A percentile compares a stretch with the other conserved stretches of the same genome.
Evolutionary conservation across 2,113 vertebrate species (phyloP).

Genomic region (Phrynocephalus versicolor): DNA sequence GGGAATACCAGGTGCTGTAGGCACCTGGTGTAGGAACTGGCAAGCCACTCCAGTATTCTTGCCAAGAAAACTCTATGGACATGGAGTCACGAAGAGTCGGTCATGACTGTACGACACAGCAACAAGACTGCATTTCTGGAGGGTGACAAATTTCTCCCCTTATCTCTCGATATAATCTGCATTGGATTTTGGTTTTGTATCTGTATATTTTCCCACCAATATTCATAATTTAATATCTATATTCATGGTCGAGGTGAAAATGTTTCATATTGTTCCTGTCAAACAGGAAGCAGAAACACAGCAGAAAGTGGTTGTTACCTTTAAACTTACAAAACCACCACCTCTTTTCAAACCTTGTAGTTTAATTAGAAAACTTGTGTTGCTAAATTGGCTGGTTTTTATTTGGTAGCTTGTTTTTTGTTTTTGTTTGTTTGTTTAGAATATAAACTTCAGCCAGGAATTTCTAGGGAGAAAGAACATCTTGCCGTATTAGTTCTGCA

Average conservation of each 20-base stretch:
- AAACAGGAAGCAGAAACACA: neutral
- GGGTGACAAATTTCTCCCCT: neutral
- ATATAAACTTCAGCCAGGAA: too few species aligned
- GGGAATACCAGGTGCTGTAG: too few species aligned
- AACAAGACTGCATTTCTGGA: conserved; percentile 3
- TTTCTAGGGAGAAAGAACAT: neutral
- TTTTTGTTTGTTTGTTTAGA: too few species aligned
- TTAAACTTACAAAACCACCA: neutral
- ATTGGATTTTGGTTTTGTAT: neutral
- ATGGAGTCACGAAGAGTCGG: too few species aligned
- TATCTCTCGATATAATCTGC: neutral
- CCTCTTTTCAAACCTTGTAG: neutral
- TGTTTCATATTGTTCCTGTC: neutral
- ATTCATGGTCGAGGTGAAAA: neutral
- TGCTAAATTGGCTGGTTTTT: too few species aligned
- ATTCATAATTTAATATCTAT: too few species aligned
- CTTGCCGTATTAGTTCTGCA: too few species aligned
- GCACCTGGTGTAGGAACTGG: too few species aligned
- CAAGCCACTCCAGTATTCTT: too few species aligned
- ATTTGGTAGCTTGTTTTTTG: too few species aligned
- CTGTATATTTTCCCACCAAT: neutral
- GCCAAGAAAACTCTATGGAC: too few species aligned
- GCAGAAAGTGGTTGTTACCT: conserved; percentile 14
- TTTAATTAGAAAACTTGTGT: neutral
- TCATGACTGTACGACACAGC: too few species aligned